phyloP scores from a whole-genome alignment of 2,113 vertebrate genomes.

The Columba janthina region DNA sequence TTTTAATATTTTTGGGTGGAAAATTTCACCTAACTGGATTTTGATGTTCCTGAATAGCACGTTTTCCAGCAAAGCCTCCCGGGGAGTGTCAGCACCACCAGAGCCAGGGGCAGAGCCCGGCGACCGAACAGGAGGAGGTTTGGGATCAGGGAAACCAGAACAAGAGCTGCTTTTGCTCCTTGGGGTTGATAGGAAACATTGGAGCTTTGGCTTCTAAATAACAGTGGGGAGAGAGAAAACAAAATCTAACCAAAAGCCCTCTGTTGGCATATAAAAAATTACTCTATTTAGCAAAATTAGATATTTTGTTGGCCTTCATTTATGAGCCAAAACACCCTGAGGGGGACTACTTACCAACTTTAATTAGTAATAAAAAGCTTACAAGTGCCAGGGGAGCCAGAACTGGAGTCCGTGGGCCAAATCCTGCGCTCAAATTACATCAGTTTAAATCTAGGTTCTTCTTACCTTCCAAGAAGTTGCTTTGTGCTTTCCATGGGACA shows the following conservation, averaged over 20 bases:
- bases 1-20: background rate
- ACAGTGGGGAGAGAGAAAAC: slow-evolving; percentile 37
- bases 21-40: background rate
- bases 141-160: background rate
- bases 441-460: background rate
- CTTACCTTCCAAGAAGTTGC: background rate
- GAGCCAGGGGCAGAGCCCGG: background rate
- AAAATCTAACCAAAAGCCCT: slow-evolving; percentile 54
- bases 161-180: slow-evolving; percentile 9
- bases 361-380: slow-evolving; percentile 70
- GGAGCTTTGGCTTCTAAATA: background rate
- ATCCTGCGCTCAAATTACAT: background rate
- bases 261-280: slow-evolving; percentile 65
- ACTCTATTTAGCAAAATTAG: slow-evolving; percentile 67
- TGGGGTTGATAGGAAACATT: slow-evolving; percentile 16
- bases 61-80: background rate
- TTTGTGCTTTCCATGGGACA: background rate
- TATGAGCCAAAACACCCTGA: slow-evolving; percentile 65
- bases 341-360: slow-evolving; percentile 63
- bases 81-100: background rate
- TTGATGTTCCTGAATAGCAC: background rate
- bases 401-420: slow-evolving; percentile 39
- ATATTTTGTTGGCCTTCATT: slow-evolving; percentile 68
- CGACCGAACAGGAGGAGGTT: background rate
- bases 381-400: slow-evolving; percentile 52